A percentile compares a stretch with the other conserved stretches of the same genome.
Conservation (phyloP, 2,888 invertebrate species). For the Xylota segnis region DNA sequence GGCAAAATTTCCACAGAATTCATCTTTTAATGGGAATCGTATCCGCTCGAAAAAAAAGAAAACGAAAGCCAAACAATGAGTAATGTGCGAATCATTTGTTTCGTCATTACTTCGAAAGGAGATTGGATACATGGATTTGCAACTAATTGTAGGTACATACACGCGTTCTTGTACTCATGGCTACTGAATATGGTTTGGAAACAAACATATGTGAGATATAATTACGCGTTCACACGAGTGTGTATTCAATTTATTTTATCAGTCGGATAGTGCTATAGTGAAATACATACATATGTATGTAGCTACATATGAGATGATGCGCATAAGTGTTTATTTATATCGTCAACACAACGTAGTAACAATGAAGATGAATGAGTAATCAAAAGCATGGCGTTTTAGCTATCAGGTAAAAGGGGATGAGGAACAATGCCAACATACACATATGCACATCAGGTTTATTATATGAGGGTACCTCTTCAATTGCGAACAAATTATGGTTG, state of each 20-base stretch:
- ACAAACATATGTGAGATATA: neutral
- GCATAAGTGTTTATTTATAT: constrained; percentile 2
- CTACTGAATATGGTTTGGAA: neutral
- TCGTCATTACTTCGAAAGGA: neutral
- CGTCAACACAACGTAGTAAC: neutral
- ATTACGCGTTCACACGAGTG: neutral
- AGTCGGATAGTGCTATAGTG: neutral
- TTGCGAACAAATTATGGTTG: neutral
- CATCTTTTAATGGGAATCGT: neutral
- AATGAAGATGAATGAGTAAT: constrained; percentile 2
- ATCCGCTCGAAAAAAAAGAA: neutral
- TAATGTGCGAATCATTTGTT: neutral
- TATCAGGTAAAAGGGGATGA: neutral
- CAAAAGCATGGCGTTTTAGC: neutral
- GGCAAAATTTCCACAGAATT: neutral
- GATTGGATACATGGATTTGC: neutral
- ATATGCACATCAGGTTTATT: neutral
- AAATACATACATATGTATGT: neutral
- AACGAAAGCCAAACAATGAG: neutral
- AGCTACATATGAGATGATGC: neutral
- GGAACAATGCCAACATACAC: neutral
- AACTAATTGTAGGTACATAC: neutral
- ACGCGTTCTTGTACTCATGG: neutral
- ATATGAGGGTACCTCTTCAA: constrained; percentile 9
- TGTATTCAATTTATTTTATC: neutral